Evolutionary conservation across 1,140 invertebrate species (phyloP).

Genomic region (Acromyrmex charruanus): DNA sequence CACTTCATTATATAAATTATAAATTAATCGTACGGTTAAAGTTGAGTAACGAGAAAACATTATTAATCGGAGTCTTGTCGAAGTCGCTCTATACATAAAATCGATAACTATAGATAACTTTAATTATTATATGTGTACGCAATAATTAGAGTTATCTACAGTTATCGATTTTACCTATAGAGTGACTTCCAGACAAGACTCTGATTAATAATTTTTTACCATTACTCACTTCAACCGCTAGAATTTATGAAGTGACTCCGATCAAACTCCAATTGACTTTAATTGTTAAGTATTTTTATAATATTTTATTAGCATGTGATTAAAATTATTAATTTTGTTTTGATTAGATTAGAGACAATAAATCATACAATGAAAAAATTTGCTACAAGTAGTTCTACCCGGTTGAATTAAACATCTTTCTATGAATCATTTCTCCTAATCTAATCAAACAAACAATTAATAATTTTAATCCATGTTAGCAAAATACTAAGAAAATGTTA

Average conservation of each 20-base stretch:
- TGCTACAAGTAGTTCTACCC: background rate
- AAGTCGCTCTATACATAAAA: too few species aligned
- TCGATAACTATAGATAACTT: too few species aligned
- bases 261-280: background rate
- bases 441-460: background rate
- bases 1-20: too few species aligned
- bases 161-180: background rate
- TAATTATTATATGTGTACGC: too few species aligned
- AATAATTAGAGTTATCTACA: too few species aligned
- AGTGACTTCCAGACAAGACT: background rate
- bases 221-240: background rate
- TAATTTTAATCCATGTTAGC: background rate
- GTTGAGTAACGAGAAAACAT: too few species aligned
- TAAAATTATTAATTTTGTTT: background rate
- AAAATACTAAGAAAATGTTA: background rate
- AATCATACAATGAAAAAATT: background rate
- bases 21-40: too few species aligned
- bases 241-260: too few species aligned
- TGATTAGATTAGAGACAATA: background rate
- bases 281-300: background rate
- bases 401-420: background rate
- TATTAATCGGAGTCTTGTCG: too few species aligned
- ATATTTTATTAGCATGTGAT: background rate
- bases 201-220: background rate
- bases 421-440: background rate